These are phyloP conservation scores for Choristoneura rosaceana DNA, from an alignment of 2,888 invertebrate species.

Conservation along the genomic window DNA sequence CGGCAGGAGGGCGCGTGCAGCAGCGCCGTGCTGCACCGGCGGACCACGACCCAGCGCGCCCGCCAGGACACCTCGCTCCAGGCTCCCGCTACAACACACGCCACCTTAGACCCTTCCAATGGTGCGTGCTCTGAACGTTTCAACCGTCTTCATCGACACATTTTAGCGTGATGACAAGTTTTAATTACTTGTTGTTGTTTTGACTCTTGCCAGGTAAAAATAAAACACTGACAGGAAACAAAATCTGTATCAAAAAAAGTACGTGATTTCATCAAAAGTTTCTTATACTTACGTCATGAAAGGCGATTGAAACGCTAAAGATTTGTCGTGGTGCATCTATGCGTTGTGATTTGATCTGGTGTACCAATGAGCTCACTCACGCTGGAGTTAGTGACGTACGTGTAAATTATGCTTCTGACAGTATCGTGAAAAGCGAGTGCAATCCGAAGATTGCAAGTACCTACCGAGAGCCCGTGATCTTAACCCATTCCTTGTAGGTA, in stretches of 20 bases:
- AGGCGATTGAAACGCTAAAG: background rate
- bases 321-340: background rate
- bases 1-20: conserved; percentile 73
- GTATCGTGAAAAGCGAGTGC: background rate
- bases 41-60: conserved; percentile 63
- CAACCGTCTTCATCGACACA: background rate
- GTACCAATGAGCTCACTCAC: background rate
- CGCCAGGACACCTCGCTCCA: conserved; percentile 52
- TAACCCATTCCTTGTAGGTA: background rate
- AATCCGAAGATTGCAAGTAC: background rate
- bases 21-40: conserved; percentile 58
- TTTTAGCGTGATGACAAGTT: background rate
- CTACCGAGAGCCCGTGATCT: background rate
- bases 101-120: conserved; percentile 9
- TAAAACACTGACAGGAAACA: background rate
- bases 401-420: background rate
- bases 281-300: background rate
- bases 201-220: background rate
- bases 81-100: conserved; percentile 29
- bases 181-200: background rate
- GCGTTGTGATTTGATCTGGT: background rate
- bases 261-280: background rate
- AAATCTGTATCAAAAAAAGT: background rate
- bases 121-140: background rate
- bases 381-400: background rate